Base-by-base conservation (phyloP, 2,888 invertebrate genomes). In the Spodoptera exigua region DNA sequence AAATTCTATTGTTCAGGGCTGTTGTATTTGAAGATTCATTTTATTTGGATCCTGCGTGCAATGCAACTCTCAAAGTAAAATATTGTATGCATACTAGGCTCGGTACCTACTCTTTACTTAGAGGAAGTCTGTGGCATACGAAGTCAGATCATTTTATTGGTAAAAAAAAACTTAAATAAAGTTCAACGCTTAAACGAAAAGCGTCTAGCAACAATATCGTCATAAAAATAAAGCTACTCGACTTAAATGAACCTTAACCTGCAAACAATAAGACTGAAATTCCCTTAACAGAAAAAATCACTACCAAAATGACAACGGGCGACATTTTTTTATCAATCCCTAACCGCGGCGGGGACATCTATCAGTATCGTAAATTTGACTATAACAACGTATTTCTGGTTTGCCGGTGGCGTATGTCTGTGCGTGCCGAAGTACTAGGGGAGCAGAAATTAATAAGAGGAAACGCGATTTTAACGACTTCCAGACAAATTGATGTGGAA, bases 361-460 rank as follows among this genome's bases (percentile, higher is more conserved):
- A 84, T 88, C 88, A 86, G 85, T 85, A 83, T 80, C 79, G 84
- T 82, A 83, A 85, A 85, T 85, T 86, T 84, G 81, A 83, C 83
- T 81, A 85, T 86, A 83, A 86, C 87, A 82, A 74, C 70, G 76
- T 77, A 86, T 86, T 84, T 82, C 86, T 86, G 86, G 87, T 83
- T 81, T 81, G 75, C 82, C 77, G 71, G 70, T 76, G 82, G 82
- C 81, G 76, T 81, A 82, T 78, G 80, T 78, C 78, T 77, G 84
- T 82, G 84, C 83, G 83, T 82, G 83, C 75, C 74, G 60, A 56
- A 63, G 74, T 76, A 75, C 74, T 71, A 77, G 81, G 87, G 89
- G 88, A 86, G 85, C 87, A 87, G 84, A 91, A 91, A 93, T 92
- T 92, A 89, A 89, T 90, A 88, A 87, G 88, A 86, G 89, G 88